A percentile compares a stretch with the other conserved stretches of the same genome.
Conservation (phyloP, 92 coral and sea anemone species). For the Epizoanthus ramosus region DNA sequence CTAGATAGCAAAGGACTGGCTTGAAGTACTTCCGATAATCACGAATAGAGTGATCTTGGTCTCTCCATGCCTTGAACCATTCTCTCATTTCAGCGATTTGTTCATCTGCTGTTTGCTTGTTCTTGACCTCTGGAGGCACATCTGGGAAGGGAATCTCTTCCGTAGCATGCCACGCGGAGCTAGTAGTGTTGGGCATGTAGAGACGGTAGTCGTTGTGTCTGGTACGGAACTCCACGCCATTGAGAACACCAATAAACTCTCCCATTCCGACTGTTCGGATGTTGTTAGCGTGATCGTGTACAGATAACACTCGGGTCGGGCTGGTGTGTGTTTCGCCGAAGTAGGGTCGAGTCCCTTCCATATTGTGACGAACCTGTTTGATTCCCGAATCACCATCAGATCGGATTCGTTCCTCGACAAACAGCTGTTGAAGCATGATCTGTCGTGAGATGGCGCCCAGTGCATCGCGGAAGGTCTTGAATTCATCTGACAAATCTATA, state of each 20-base stretch:
- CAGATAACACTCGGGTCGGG: constrained; percentile 43
- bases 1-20: constrained; percentile 85
- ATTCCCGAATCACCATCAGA: constrained; percentile 68
- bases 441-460: constrained; percentile 7
- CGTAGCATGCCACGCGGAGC: constrained; percentile 61
- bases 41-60: constrained; percentile 64
- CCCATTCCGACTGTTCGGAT: constrained; percentile 84
- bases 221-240: constrained; percentile 89
- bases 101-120: constrained; percentile 48
- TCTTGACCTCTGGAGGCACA: constrained; percentile 51
- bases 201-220: constrained; percentile 91
- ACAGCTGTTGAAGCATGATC: constrained; percentile 56
- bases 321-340: constrained; percentile 47
- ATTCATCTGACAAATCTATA: too few species aligned
- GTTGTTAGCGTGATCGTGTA: constrained; percentile 87
- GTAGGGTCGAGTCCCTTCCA: constrained; percentile 45
- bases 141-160: constrained; percentile 63
- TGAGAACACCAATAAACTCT: constrained; percentile 77
- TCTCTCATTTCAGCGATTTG: constrained; percentile 82
- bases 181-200: constrained; percentile 66
- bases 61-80: constrained; percentile 91
- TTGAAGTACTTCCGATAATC: constrained; percentile 86
- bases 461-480: too few species aligned
- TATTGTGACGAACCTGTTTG: constrained; percentile 52
- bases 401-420: constrained; percentile 64